Base-by-base conservation (phyloP, 1,140 invertebrate species). In the Apocrypta bakeri region DNA sequence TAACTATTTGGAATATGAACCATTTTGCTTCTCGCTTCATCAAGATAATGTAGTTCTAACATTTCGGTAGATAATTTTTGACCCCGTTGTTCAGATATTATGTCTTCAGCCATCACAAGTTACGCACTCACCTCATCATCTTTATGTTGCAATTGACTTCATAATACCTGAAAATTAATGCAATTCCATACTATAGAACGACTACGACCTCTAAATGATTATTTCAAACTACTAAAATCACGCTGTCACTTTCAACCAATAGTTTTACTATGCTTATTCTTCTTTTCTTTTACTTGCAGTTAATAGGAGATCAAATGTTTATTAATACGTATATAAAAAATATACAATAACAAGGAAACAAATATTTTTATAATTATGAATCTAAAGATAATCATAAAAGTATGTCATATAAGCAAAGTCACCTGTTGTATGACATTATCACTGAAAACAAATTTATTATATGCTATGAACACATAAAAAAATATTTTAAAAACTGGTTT, bases 1-100 rank as follows among this genome's bases (percentile, higher is more conserved):
- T 93, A 94, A 31, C 92, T 92, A 84, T 91, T 94, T 84, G 94
- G 94, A 87, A 93, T 93, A 87, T 94, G 94, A 87, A 95, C 94
- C 94, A 95, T 95, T 88, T 91, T 94, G 84, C n/a, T 74, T 11
- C 21, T 72, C 27, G 27, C 17, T 48, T 73, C 21, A 2, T 48
- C 27, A 66, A 48, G 74, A 56, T 74, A 77, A 11, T 40, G 11
- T 40, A 82, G 21, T 72, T 76, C 64, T 71, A 82, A 82, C 73
- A 69, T 69, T 69, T 68, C 7, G 69, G 40, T 48, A n/a, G 56
- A 11, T 56, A n/a, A 33, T 56, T 69, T 33, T 21, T 48, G 21
- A 79, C 56, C 42, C n/a, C 33, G 33, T 66, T 68, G n/a, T 11
- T 4, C 63, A 21, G 2, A 66, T 33, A 68, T 37, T 27, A 2